Conservation (phyloP, 2,797 vertebrate species). For the Ctenosaura bakeri region DNA sequence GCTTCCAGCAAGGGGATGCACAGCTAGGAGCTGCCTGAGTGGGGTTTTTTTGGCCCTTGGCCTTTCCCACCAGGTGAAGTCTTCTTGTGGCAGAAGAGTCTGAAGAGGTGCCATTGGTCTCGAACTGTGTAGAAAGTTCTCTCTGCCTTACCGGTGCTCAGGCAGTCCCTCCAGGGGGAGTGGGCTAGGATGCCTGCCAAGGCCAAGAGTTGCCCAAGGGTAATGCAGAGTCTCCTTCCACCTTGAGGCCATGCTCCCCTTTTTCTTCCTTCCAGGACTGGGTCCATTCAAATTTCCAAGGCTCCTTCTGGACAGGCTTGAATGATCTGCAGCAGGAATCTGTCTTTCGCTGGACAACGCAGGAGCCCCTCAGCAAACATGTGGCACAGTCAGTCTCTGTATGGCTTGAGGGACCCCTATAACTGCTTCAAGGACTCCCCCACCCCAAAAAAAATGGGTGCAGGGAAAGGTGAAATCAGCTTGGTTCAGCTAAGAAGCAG, state of each 20-base stretch:
- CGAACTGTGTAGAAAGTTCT: background rate
- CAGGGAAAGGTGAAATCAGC: background rate
- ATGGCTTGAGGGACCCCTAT: too few species aligned
- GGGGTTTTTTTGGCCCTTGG: background rate
- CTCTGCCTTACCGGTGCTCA: background rate
- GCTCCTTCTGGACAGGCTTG: slow-evolving; percentile 56
- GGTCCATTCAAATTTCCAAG: slow-evolving; percentile 28
- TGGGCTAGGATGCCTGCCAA: background rate
- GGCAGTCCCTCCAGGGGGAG: background rate
- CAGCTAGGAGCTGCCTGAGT: background rate
- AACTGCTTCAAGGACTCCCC: too few species aligned
- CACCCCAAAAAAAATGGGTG: too few species aligned
- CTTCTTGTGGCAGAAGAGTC: background rate
- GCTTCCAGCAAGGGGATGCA: too few species aligned
- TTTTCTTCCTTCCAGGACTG: slow-evolving; percentile 45
- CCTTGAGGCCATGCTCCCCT: background rate
- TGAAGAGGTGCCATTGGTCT: background rate
- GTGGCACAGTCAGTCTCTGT: slow-evolving; percentile 24
- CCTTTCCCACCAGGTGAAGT: background rate
- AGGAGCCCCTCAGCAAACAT: slow-evolving; percentile 4
- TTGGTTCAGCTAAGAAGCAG: background rate
- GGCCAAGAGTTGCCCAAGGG: background rate
- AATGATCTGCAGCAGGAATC: slow-evolving; percentile 52
- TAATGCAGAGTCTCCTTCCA: background rate
- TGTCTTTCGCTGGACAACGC: slow-evolving; percentile 47